phyloP scores from a whole-genome alignment of 2,113 vertebrate species.

The Pycnonotus jocosus region DNA sequence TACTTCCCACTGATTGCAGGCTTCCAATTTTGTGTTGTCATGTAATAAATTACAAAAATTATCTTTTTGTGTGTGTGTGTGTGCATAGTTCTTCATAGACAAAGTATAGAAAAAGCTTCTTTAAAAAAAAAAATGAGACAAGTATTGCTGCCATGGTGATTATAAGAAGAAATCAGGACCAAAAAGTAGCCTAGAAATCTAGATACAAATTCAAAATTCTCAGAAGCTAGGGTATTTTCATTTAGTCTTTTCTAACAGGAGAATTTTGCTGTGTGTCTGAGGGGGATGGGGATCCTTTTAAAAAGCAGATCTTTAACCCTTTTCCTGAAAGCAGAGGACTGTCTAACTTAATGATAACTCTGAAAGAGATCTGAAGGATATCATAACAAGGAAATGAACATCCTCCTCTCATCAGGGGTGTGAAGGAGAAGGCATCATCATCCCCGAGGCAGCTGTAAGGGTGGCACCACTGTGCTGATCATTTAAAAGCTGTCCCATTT shows the following conservation, averaged over 20 bases:
- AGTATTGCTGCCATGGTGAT: slow-evolving; percentile 39
- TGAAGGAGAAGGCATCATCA: background rate
- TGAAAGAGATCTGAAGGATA: background rate
- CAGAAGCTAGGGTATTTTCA: background rate
- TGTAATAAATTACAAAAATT: slow-evolving; percentile 44
- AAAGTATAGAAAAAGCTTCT: background rate
- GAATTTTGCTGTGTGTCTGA: background rate
- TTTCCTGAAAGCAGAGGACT: background rate
- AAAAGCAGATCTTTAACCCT: background rate
- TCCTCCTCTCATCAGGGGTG: background rate
- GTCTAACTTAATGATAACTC: background rate
- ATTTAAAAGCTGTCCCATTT: background rate
- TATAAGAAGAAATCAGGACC: background rate
- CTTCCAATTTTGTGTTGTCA: slow-evolving; percentile 54
- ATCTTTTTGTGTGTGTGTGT: background rate
- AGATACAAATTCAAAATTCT: background rate
- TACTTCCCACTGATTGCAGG: slow-evolving; percentile 55
- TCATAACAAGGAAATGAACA: background rate
- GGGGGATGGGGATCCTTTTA: background rate
- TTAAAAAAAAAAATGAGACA: slow-evolving; percentile 27
- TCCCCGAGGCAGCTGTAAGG: background rate
- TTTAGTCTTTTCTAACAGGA: background rate
- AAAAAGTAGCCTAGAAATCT: background rate
- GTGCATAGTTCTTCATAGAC: background rate
- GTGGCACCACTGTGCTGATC: background rate